Conservation (phyloP, 2,113 vertebrate genomes). For the Menura novaehollandiae region DNA sequence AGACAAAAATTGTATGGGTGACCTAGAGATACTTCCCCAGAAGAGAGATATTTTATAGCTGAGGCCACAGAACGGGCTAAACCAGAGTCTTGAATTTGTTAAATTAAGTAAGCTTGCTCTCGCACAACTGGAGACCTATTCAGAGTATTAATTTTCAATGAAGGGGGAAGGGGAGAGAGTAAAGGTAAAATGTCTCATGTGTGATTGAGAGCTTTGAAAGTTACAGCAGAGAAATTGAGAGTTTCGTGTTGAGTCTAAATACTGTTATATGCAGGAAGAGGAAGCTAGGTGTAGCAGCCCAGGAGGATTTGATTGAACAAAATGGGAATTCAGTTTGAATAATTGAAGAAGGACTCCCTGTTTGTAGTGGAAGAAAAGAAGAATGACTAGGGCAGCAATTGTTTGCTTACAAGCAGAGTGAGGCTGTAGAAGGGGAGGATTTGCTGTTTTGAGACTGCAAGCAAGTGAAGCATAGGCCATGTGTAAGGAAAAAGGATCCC, state of each 20-base stretch:
- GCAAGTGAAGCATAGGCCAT: not conserved
- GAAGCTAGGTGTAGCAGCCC: not conserved
- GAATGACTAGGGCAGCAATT: not conserved
- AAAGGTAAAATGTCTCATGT: not conserved
- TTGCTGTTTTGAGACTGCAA: not conserved
- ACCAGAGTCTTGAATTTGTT: not conserved
- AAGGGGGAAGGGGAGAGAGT: not conserved
- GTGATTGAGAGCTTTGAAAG: not conserved
- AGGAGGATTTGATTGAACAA: not conserved
- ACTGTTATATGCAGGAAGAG: not conserved
- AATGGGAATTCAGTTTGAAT: not conserved
- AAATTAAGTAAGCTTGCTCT: not conserved
- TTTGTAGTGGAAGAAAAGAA: not conserved
- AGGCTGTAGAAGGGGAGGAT: not conserved
- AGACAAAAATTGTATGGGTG: not conserved
- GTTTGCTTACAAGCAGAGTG: not conserved
- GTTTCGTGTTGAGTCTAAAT: not conserved
- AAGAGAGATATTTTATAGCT: not conserved
- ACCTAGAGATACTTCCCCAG: not conserved
- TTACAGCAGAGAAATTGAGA: not conserved
- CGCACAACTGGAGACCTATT: not conserved
- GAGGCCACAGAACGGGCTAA: not conserved
- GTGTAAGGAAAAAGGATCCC: constrained; percentile 12
- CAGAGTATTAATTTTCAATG: not conserved
- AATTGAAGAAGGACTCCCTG: not conserved